A percentile compares a stretch with the other conserved stretches of the same genome.
phyloP scores from a whole-genome alignment of 2,888 invertebrate genomes.

The Thyatira batis region DNA sequence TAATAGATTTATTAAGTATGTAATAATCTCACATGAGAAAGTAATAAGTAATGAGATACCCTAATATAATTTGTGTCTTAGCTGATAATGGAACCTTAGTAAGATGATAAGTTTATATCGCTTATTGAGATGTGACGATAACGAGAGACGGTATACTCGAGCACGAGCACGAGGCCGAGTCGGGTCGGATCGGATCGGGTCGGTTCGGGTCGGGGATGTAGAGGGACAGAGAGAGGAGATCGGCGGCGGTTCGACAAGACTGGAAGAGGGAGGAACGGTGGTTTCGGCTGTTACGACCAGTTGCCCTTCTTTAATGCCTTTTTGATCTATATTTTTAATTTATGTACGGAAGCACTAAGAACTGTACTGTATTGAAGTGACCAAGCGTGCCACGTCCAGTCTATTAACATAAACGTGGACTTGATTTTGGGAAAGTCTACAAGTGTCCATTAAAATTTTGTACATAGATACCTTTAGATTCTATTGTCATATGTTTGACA shows the following conservation, averaged over 20 bases:
- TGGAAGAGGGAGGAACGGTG: constrained; percentile 29
- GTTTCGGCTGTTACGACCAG: constrained; percentile 42
- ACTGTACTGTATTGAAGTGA: constrained; percentile 67
- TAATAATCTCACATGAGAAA: constrained; percentile 77
- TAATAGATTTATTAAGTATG: constrained; percentile 79
- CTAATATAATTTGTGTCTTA: constrained; percentile 82
- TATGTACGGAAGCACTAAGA: constrained; percentile 42
- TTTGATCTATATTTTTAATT: constrained; percentile 52
- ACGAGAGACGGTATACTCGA: constrained; percentile 47
- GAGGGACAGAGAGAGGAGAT: constrained; percentile 23
- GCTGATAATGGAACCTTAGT: constrained; percentile 76
- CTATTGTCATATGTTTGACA: constrained; percentile 81
- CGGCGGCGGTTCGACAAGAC: constrained; percentile 27
- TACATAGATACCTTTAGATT: constrained; percentile 79
- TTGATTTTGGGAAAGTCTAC: constrained; percentile 46
- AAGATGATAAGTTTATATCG: constrained; percentile 77
- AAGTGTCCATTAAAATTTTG: constrained; percentile 67
- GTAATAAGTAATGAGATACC: constrained; percentile 74
- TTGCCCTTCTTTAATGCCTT: constrained; percentile 48
- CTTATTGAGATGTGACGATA: constrained; percentile 52
- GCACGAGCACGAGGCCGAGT: constrained; percentile 35
- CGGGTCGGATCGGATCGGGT: constrained; percentile 17
- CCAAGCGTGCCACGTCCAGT: constrained; percentile 74
- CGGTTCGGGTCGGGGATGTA: constrained; percentile 20
- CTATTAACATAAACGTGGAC: constrained; percentile 53